Conservation (phyloP, 1,140 invertebrate genomes). For the Drosophila pseudoobscura region DNA sequence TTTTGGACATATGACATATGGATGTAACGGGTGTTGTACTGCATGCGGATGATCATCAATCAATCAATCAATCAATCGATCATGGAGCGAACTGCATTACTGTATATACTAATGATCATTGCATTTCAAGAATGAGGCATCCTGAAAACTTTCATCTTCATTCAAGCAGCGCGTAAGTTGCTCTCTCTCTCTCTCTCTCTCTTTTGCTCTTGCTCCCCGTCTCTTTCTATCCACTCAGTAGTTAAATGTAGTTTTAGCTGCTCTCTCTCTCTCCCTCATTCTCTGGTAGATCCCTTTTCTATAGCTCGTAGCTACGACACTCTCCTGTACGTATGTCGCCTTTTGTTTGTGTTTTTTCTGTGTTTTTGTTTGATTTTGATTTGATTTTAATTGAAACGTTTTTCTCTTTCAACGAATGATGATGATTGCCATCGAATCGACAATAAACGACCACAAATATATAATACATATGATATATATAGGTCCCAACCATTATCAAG, state of each 20-base stretch:
- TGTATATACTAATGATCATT: conserved; percentile 56
- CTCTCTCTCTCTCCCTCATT: conserved; percentile 10
- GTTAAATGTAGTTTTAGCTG: conserved; percentile 42
- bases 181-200: conserved; percentile 18
- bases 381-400: conserved; percentile 55
- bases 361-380: conserved; percentile 37
- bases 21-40: conserved; percentile 36
- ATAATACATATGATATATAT: conserved; percentile 14
- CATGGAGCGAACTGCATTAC: conserved; percentile 42
- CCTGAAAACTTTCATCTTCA: conserved; percentile 26
- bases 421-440: conserved; percentile 29
- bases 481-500: conserved; percentile 79
- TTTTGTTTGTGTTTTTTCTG: conserved; percentile 7
- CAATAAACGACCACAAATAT: conserved; percentile 11
- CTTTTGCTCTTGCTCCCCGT: background rate
- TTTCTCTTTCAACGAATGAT: conserved; percentile 47
- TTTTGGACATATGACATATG: conserved; percentile 4
- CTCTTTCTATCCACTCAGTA: conserved; percentile 25
- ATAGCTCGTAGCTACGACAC: conserved; percentile 4
- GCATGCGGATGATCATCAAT: conserved; percentile 51
- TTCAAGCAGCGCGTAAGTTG: conserved; percentile 66
- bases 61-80: conserved; percentile 36
- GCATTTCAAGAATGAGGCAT: conserved; percentile 19
- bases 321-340: conserved; percentile 15
- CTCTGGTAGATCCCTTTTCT: background rate